Evolutionary conservation across 35 echinoderm and acorn worm species (phyloP).

Genomic region (Apostichopus japonicus): DNA sequence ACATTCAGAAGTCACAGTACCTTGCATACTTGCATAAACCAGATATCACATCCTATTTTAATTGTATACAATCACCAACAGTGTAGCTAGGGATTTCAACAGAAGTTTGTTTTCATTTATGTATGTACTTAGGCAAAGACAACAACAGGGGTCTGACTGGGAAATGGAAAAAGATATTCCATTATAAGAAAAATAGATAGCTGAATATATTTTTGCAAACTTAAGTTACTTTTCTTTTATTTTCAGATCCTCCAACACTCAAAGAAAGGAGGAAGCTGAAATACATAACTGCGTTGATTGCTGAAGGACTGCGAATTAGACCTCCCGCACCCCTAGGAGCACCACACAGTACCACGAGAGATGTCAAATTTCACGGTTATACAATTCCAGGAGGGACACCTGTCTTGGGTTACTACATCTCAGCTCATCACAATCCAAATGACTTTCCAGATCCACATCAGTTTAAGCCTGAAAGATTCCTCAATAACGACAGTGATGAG

Average conservation of each 20-base stretch:
- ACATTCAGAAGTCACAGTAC: too few species aligned
- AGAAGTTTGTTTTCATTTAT: too few species aligned
- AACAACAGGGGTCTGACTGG: neutral
- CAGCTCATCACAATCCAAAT: slow-evolving; percentile 41
- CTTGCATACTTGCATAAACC: too few species aligned
- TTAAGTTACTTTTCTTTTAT: too few species aligned
- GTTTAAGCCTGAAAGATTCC: slow-evolving; percentile 67
- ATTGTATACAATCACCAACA: too few species aligned
- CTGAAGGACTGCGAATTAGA: slow-evolving; percentile 25
- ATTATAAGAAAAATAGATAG: too few species aligned
- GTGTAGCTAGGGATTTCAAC: too few species aligned
- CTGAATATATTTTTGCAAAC: too few species aligned
- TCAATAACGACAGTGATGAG: slow-evolving; percentile 27
- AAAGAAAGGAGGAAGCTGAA: neutral
- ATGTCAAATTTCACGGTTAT: slow-evolving; percentile 46
- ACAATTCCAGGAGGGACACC: slow-evolving; percentile 35
- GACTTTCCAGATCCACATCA: slow-evolving; percentile 53
- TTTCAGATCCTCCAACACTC: neutral
- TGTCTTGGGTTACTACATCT: slow-evolving; percentile 45
- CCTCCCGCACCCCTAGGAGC: slow-evolving; percentile 17
- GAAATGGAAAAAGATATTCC: neutral
- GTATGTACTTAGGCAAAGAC: neutral
- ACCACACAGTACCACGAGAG: slow-evolving; percentile 33
- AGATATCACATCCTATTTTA: too few species aligned
- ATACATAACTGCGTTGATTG: slow-evolving; percentile 38